Conservation (phyloP, 1,140 invertebrate species). For the Akabosia matsudoensis region DNA sequence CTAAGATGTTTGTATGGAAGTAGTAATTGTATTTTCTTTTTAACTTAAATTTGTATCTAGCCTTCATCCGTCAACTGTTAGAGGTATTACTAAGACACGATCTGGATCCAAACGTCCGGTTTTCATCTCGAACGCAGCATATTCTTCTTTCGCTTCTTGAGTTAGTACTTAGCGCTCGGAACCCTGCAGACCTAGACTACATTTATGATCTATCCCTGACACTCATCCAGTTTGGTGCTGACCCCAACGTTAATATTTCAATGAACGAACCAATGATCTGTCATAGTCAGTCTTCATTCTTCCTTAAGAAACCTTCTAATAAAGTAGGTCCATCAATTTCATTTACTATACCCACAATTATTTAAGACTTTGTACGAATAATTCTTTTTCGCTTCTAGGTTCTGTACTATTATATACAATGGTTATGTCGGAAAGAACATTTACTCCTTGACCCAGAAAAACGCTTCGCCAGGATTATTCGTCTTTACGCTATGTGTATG, state of each 20-base stretch:
- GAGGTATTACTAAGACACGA: slow-evolving; percentile 66
- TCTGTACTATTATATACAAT: slow-evolving; percentile 65
- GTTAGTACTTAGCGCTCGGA: slow-evolving; percentile 66
- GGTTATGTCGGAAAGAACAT: slow-evolving; percentile 65
- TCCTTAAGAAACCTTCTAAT: slow-evolving; percentile 62
- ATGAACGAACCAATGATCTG: slow-evolving; percentile 48
- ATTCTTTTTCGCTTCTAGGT: slow-evolving; percentile 45
- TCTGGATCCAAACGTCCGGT: slow-evolving; percentile 62
- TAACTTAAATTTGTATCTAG: no score
- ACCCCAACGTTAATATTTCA: slow-evolving; percentile 56
- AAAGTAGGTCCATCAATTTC: slow-evolving; percentile 55
- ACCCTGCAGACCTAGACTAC: slow-evolving; percentile 59
- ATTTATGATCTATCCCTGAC: slow-evolving; percentile 66
- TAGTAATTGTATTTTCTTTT: slow-evolving; percentile 4
- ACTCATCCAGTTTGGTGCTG: slow-evolving; percentile 60
- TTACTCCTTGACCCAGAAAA: slow-evolving; percentile 60
- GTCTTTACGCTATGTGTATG: slow-evolving; percentile 67
- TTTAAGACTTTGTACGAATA: neutral
- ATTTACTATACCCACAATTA: neutral
- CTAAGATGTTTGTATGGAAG: neutral
- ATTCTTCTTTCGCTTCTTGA: slow-evolving; percentile 64
- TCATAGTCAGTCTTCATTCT: slow-evolving; percentile 57
- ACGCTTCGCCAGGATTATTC: slow-evolving; percentile 62
- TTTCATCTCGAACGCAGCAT: slow-evolving; percentile 59
- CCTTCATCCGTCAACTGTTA: slow-evolving; percentile 59